Percentiles rank a stretch among this genome's conserved stretches.
Evolutionary conservation across 2,113 vertebrate species (phyloP).

Genomic region (Syngnathoides biaculeatus): DNA sequence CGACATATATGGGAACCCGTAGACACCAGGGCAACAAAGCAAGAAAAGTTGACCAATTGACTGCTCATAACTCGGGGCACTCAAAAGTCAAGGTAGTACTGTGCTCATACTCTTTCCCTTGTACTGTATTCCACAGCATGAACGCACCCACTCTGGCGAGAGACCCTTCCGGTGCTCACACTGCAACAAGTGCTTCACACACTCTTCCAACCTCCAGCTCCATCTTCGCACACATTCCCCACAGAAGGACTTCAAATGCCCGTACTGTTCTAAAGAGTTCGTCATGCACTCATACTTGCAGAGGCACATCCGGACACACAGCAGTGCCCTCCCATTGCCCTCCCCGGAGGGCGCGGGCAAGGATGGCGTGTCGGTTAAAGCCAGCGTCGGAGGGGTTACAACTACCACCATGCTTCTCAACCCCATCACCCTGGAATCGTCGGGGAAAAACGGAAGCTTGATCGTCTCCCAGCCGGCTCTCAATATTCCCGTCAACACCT

Average conservation of each 20-base stretch:
- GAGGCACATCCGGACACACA: constrained; percentile 78
- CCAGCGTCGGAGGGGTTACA: constrained; percentile 56
- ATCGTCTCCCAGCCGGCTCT: constrained; percentile 74
- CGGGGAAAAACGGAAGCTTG: constrained; percentile 74
- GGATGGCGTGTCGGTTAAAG: constrained; percentile 59
- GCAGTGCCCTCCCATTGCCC: constrained; percentile 29
- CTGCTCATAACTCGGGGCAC: not conserved
- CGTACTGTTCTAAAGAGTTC: constrained; percentile 82
- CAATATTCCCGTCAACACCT: constrained; percentile 76
- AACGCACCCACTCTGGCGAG: constrained; percentile 87
- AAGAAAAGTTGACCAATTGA: no score
- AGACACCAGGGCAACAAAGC: no score
- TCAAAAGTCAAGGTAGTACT: no score
- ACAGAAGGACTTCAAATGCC: constrained; percentile 82
- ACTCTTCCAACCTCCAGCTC: constrained; percentile 86
- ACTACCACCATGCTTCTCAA: constrained; percentile 63
- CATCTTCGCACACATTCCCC: constrained; percentile 86
- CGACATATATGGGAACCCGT: no score
- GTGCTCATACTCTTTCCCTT: not conserved
- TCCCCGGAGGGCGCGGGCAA: constrained; percentile 44
- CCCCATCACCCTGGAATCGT: constrained; percentile 73
- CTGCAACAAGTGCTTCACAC: constrained; percentile 83
- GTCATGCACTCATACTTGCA: constrained; percentile 91
- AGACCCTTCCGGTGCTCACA: constrained; percentile 78
- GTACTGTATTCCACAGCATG: constrained; percentile 71